Percentiles rank a stretch among this genome's conserved stretches.
Conservation (phyloP, 2,797 vertebrate genomes). For the Cossypha caffra region DNA sequence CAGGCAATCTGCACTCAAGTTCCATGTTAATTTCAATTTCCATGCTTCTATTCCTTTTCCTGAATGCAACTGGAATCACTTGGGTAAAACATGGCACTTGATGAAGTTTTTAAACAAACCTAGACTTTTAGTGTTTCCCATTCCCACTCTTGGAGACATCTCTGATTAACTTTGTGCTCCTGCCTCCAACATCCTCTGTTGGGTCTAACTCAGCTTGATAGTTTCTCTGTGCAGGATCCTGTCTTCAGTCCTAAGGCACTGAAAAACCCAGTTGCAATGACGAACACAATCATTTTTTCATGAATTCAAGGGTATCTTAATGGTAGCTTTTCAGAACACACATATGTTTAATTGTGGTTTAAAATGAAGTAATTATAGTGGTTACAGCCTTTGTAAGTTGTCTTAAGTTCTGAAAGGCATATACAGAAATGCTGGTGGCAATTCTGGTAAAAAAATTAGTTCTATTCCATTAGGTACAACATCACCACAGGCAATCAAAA, state of each 20-base stretch:
- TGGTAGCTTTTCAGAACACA: neutral
- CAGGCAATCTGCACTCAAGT: neutral
- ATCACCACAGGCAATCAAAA: neutral
- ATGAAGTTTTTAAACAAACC: neutral
- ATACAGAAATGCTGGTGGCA: neutral
- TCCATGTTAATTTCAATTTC: neutral
- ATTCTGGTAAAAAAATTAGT: neutral
- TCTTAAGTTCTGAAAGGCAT: neutral
- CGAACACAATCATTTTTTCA: neutral
- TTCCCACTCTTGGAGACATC: neutral
- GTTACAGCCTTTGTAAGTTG: neutral
- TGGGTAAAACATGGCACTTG: neutral
- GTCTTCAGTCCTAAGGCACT: neutral
- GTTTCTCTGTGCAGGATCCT: neutral
- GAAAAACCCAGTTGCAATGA: neutral
- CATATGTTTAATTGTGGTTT: neutral
- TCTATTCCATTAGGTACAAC: neutral
- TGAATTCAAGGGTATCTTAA: neutral
- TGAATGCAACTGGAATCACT: neutral
- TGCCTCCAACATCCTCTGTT: neutral
- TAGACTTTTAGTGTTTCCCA: neutral
- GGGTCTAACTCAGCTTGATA: neutral
- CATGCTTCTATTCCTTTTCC: neutral
- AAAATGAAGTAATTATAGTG: neutral
- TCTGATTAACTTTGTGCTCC: neutral